Evolutionary conservation across 2,797 vertebrate genomes (phyloP).

Genomic region (Chromis chromis): DNA sequence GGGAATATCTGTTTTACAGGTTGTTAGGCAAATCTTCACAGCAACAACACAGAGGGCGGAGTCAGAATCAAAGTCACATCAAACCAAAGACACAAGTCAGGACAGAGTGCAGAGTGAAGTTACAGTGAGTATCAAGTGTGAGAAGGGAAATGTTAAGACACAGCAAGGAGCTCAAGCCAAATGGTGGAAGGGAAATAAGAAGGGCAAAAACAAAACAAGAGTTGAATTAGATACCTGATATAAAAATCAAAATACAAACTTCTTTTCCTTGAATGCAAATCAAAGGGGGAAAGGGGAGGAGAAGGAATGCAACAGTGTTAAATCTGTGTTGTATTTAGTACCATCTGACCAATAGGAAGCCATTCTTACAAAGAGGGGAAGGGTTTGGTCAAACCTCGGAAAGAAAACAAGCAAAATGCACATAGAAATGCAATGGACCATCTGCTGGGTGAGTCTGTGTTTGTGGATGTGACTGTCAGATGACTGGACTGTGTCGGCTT

Average conservation of each 20-base stretch:
- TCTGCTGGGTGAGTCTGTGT: constrained; percentile 7
- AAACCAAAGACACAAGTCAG: constrained; percentile 71
- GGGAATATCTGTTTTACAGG: constrained; percentile 51
- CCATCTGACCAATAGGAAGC: constrained; percentile 65
- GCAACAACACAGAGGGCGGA: constrained; percentile 73
- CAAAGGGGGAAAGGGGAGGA: constrained; percentile 85
- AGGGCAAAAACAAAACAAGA: constrained; percentile 65
- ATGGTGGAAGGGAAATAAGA: constrained; percentile 62
- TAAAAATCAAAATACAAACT: constrained; percentile 99
- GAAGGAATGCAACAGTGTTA: constrained; percentile 82
- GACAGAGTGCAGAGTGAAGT: constrained; percentile 72
- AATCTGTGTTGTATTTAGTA: constrained; percentile 65
- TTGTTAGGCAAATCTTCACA: constrained; percentile 80
- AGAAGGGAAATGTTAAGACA: constrained; percentile 76
- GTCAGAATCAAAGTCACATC: constrained; percentile 68
- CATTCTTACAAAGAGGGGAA: constrained; percentile 52
- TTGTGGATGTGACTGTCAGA: constrained; percentile 8
- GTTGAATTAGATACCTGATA: constrained; percentile 93
- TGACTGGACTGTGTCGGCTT: not conserved
- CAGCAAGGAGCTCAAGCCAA: constrained; percentile 69
- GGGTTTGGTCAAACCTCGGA: constrained; percentile 50
- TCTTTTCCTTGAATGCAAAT: constrained; percentile 97
- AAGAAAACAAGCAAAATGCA: constrained; percentile 61
- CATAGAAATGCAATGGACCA: constrained; percentile 41
- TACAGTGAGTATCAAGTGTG: constrained; percentile 67